Percentiles rank a stretch among this genome's conserved stretches.
Evolutionary conservation across 2,888 invertebrate genomes (phyloP).

Genomic region (Ochlodes sylvanus): DNA sequence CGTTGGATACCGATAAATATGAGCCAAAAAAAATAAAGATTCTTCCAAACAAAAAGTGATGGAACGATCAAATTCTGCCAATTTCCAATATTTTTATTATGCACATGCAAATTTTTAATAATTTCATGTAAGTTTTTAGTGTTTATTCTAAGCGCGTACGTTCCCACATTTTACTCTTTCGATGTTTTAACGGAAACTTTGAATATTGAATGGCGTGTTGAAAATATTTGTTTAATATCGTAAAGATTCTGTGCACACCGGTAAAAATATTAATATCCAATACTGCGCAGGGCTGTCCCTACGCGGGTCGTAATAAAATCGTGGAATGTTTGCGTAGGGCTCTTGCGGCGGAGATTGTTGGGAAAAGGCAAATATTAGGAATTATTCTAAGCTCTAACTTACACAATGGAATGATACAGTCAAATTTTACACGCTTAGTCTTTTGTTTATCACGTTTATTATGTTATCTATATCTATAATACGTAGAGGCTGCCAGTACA

Average conservation of each 20-base stretch:
- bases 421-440: slow-evolving; percentile 3
- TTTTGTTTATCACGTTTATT: background rate
- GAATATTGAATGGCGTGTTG: slow-evolving; percentile 24
- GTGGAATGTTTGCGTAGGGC: slow-evolving; percentile 41
- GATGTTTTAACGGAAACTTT: slow-evolving; percentile 31
- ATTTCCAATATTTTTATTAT: too few relatives aligned
- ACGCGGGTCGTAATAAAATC: slow-evolving; percentile 14
- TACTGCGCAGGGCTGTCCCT: slow-evolving; percentile 44
- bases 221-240: slow-evolving; percentile 38
- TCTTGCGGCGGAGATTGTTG: slow-evolving; percentile 19
- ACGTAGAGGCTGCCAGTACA: too few relatives aligned
- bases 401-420: slow-evolving; percentile 11
- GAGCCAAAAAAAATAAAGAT: too few relatives aligned
- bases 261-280: slow-evolving; percentile 65
- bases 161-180: slow-evolving; percentile 27
- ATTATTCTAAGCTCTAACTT: slow-evolving; percentile 14
- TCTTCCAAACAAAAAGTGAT: too few relatives aligned
- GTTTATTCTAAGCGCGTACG: too few relatives aligned
- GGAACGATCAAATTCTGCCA: too few relatives aligned
- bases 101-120: too few relatives aligned
- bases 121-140: too few relatives aligned
- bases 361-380: slow-evolving; percentile 22
- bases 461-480: too few relatives aligned
- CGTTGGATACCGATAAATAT: too few relatives aligned
- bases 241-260: slow-evolving; percentile 38